Base-by-base conservation (phyloP, 1,140 invertebrate genomes). In the Trigoniulus corallinus region DNA sequence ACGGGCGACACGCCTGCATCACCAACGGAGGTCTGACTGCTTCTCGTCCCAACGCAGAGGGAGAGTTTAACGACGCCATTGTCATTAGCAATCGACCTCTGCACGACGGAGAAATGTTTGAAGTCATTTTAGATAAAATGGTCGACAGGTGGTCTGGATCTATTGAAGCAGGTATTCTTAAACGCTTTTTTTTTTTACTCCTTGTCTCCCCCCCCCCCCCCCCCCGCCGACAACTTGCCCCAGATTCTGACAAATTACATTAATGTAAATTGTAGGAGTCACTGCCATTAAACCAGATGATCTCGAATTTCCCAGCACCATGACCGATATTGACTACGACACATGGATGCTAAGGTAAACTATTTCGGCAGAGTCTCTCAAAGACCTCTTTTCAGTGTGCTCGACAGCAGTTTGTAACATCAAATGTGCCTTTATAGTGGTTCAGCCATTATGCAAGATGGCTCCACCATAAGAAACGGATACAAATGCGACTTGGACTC, bases 11-110 rank as follows among this genome's bases (percentile, higher is more conserved):
- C 70, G 86, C 87, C 0, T 71, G 81, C 10, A 78, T 95, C n/a
- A 78, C 79, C 12, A 88, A 87, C 61, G 81, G 81, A 55, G 86
- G 88, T 1, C 64, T 86, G 47, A 92, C 87, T 1, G 88, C 88
- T 0, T 78, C 79, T 23, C 72, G 88, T 48, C 82, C 86, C 24
- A 80, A 86, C 54, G 83, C 87, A 12, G 72, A 85, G 47, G 84
- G 82, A 1, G 89, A 94, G 71, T 94, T 94, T 64, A 94, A 93
- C 65, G 86, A 93, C 64, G 86, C 88, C 0, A 89, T 95, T 54
- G 80, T 94, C 1, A 85, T 93, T 57, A 89, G 84, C 47, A 91
- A 82, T 67, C 70, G 89, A 44, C 82, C 88, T 0, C 64, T 95
- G 24, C 72, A 82, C 18, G 87, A 92, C 58, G 84, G 84, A 18